phyloP scores from a whole-genome alignment of 1,140 invertebrate genomes.

The Bombus sylvicola region DNA sequence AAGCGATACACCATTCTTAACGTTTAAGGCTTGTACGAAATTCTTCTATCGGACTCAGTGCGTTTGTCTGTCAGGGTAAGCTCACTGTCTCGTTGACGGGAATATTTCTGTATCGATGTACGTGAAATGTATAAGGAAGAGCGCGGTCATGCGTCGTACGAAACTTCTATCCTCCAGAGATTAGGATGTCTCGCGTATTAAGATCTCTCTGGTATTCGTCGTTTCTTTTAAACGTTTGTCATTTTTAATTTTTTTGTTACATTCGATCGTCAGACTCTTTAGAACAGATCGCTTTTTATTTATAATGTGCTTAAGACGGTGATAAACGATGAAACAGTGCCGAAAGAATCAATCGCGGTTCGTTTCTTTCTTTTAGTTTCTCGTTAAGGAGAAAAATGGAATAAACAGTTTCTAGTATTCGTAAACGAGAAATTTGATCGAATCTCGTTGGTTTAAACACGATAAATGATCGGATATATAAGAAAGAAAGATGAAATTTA shows the following conservation, averaged over 20 bases:
- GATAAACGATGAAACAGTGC: too few species aligned
- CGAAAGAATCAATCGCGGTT: too few species aligned
- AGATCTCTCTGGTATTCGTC: neutral
- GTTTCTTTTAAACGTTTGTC: too few species aligned
- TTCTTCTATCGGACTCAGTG: conserved; percentile 44
- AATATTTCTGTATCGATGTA: conserved; percentile 23
- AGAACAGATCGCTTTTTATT: too few species aligned
- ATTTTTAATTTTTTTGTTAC: too few species aligned
- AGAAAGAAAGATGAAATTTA: neutral
- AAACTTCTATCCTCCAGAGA: neutral
- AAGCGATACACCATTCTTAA: conserved; percentile 76
- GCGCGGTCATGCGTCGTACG: conserved; percentile 43
- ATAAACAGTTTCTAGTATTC: too few species aligned
- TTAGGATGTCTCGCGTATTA: neutral
- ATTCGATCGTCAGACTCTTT: too few species aligned
- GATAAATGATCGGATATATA: neutral
- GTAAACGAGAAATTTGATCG: too few species aligned
- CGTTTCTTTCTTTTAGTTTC: too few species aligned
- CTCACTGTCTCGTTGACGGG: conserved; percentile 33
- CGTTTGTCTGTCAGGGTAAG: conserved; percentile 44
- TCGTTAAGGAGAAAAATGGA: too few species aligned
- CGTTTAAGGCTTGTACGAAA: conserved; percentile 72
- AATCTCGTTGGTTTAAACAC: too few species aligned
- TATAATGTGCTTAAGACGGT: too few species aligned
- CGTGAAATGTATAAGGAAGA: neutral